Base-by-base conservation (phyloP, 2,797 vertebrate species). In the Austrolebias charrua region DNA sequence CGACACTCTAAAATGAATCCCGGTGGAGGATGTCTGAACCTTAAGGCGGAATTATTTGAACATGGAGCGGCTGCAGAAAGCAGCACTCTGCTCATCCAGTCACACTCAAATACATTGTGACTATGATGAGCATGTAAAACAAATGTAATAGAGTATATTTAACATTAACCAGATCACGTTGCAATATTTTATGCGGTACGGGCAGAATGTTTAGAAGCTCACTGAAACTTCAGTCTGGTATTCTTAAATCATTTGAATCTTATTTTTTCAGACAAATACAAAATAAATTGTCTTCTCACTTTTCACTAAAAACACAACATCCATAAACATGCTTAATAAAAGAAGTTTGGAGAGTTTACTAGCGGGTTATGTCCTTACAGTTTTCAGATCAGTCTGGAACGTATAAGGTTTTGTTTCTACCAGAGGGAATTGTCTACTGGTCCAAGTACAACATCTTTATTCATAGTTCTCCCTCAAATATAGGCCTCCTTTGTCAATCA, bases 1-100 rank as follows among this genome's bases (percentile, higher is more conserved):
- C 91, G 89, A 89, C 75, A 52, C 69, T 79, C 69, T 86, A 74
- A 89, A 90, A 88, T 63, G 43, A 79, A 82, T 71, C 76, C 89
- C 82, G 72, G 79, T 86, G 84, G 83, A 91, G 71, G 50, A 71
- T 83, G 83, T 85, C 78, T 69, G 50, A 79, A 87, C 78, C 81
- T 84, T 78, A 76, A 82, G 78, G 85, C 63, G 76, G 73, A 79
- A 85, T 73, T 84, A 86, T 73, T 63, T 63, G 76, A 88, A 87
- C 76, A 75, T 66, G 76, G 65, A 83, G 65, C 73, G 86, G 86
- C 84, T 66, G 55, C 74, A 70, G 67, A 56, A 68, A 69, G 47
- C 18, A 56, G 35, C n/a, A 38, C 57, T 83, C 63, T 78, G 55
- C 69, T 79, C 68, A 64, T 29, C 61, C 73, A 73, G 58, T 86